Percentiles rank a stretch among this genome's conserved stretches.
These are phyloP conservation scores for Drosophila melanosoma DNA, from an alignment of 2,888 invertebrate genomes.

Conservation along the genomic window DNA sequence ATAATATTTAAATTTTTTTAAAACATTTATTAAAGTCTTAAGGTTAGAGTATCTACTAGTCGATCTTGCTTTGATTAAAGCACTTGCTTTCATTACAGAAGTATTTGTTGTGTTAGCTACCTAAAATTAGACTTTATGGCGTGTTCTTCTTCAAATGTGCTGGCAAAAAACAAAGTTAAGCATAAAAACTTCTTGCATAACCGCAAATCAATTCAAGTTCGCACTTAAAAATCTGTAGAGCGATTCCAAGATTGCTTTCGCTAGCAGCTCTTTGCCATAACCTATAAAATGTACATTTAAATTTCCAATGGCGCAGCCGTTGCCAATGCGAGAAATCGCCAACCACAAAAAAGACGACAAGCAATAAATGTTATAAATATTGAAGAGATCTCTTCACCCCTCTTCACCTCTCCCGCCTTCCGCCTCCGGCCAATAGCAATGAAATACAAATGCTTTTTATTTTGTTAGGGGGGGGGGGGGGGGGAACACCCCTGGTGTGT, in stretches of 20 bases:
- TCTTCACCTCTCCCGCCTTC: not conserved
- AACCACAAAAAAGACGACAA: constrained; percentile 51
- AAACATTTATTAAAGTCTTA: not conserved
- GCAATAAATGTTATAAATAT: constrained; percentile 66
- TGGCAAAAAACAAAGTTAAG: not conserved
- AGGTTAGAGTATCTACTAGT: not conserved
- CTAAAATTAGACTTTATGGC: not conserved
- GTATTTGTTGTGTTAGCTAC: not conserved
- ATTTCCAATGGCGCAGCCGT: constrained; percentile 48
- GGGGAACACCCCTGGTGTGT: constrained; percentile 6
- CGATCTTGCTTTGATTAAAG: not conserved
- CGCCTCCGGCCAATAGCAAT: constrained; percentile 7
- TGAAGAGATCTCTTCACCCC: constrained; percentile 40
- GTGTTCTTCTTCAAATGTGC: not conserved
- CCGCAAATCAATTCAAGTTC: constrained; percentile 40
- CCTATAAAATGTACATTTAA: constrained; percentile 41
- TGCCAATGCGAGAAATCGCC: constrained; percentile 53
- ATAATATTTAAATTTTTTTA: not conserved
- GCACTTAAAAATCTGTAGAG: constrained; percentile 11
- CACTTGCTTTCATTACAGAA: not conserved
- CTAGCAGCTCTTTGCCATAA: constrained; percentile 11
- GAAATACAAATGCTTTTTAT: constrained; percentile 20
- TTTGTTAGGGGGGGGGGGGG: not conserved
- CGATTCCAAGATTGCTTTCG: constrained; percentile 50
- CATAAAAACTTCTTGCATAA: constrained; percentile 38